Percentiles rank a stretch among this genome's conserved stretches.
phyloP scores from a whole-genome alignment of 2,888 invertebrate species.

The Heterodera filipjevi region DNA sequence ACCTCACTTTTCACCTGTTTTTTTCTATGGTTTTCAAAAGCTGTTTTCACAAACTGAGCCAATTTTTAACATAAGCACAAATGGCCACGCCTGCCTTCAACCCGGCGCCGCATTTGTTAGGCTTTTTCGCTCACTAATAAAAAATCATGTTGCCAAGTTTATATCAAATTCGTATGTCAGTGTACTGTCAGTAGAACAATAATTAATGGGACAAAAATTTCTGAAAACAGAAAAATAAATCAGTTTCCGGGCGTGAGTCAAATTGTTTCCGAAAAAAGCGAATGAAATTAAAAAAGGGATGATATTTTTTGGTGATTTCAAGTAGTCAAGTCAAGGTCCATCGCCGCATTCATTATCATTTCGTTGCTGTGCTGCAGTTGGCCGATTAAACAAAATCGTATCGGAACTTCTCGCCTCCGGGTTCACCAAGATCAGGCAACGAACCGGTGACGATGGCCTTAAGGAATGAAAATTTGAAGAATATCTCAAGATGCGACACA shows the following conservation, averaged over 20 bases:
- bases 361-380: neutral
- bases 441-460: constrained; percentile 44
- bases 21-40: too few relatives aligned
- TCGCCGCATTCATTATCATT: neutral
- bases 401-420: constrained; percentile 31
- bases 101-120: too few relatives aligned
- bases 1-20: too few relatives aligned
- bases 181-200: neutral
- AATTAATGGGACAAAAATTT: neutral
- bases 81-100: too few relatives aligned
- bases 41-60: too few relatives aligned
- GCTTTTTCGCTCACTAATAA: too few relatives aligned
- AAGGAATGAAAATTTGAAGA: too few relatives aligned
- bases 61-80: too few relatives aligned
- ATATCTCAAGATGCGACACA: too few relatives aligned
- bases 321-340: neutral
- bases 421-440: constrained; percentile 35
- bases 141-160: too few relatives aligned
- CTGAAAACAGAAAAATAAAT: neutral
- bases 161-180: too few relatives aligned
- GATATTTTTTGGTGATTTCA: neutral
- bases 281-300: neutral
- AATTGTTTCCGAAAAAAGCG: neutral
- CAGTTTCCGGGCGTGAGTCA: neutral
- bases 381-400: constrained; percentile 24